These are phyloP conservation scores for Bufo bufo DNA, from an alignment of 2,113 vertebrate species.

Conservation along the genomic window DNA sequence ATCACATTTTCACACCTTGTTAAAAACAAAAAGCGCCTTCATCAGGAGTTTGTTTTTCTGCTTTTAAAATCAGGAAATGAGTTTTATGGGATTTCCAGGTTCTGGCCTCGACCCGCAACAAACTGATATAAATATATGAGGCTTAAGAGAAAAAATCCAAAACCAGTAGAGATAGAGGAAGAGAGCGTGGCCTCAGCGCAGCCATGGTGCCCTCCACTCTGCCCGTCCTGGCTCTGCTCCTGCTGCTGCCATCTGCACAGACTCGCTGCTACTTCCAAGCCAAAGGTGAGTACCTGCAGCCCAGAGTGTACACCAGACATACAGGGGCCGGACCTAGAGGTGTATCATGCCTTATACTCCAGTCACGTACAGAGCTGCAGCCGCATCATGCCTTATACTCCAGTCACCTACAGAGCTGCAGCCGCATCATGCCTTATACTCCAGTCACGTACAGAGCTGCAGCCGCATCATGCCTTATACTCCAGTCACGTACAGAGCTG, in stretches of 20 bases:
- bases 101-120: conserved; percentile 22
- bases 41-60: conserved; percentile 27
- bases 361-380: no score
- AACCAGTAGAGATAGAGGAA: neutral
- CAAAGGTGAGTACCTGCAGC: neutral
- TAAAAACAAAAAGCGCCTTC: conserved; percentile 41
- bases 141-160: neutral
- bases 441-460: no score
- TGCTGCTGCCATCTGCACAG: neutral
- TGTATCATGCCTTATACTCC: no score
- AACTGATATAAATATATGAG: conserved; percentile 41
- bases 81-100: conserved; percentile 58
- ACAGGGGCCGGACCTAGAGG: no score
- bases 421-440: no score
- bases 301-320: no score
- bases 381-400: no score
- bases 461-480: no score
- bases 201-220: neutral
- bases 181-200: neutral
- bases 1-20: conserved; percentile 58
- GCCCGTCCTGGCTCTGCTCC: neutral
- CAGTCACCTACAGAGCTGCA: no score
- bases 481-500: no score
- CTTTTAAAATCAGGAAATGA: conserved; percentile 56
- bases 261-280: conserved; percentile 51